Conservation (phyloP, 1,140 invertebrate species). For the Zaprionus nigranus region DNA sequence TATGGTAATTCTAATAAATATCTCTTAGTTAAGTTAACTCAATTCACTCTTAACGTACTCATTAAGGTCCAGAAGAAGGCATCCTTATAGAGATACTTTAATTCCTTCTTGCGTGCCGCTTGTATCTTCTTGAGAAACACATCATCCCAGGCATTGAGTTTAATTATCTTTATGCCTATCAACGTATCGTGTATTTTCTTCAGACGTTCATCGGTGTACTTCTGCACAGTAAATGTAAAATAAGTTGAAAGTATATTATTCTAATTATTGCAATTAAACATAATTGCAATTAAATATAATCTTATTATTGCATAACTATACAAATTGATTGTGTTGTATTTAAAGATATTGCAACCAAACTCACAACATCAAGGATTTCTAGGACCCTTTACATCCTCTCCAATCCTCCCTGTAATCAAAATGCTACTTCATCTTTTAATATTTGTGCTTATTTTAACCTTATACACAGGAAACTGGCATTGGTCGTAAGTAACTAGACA, state of each 20-base stretch:
- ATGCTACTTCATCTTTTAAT: background rate
- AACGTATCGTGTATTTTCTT: slow-evolving; percentile 91
- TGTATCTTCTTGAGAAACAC: slow-evolving; percentile 89
- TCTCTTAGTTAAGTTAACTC: too few relatives aligned
- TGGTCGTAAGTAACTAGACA: slow-evolving; percentile 17
- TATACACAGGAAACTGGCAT: background rate
- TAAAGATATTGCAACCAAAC: background rate
- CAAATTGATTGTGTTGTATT: too few relatives aligned
- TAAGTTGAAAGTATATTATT: background rate
- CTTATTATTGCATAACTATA: background rate
- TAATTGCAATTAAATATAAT: background rate
- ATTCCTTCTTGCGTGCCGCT: slow-evolving; percentile 88
- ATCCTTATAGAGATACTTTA: slow-evolving; percentile 90
- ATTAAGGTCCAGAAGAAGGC: slow-evolving; percentile 90
- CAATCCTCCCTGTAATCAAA: background rate
- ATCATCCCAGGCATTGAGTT: slow-evolving; percentile 93
- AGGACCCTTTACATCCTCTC: too few relatives aligned
- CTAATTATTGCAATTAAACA: background rate
- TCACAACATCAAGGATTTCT: background rate
- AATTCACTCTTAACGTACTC: slow-evolving; percentile 85
- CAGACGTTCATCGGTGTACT: slow-evolving; percentile 90
- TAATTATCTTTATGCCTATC: slow-evolving; percentile 92
- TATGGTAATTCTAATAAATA: too few relatives aligned
- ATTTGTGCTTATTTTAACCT: background rate
- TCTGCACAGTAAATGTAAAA: slow-evolving; percentile 76